Base-by-base conservation (phyloP, 64 coral and sea anemone species). In the Acropora tenuis region DNA sequence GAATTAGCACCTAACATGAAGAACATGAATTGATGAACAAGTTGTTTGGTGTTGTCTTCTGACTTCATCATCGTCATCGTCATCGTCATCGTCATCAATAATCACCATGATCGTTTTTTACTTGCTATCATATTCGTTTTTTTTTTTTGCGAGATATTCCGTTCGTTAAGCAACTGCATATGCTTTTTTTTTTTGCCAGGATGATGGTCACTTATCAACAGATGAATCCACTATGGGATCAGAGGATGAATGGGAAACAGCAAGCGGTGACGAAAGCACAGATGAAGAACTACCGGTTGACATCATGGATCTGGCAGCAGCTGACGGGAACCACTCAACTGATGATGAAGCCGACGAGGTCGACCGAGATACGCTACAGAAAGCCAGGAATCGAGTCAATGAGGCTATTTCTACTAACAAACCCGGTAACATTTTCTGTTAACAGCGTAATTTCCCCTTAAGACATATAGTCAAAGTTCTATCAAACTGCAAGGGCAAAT, bases 161-260 rank as follows among this genome's bases (percentile, higher is more conserved):
- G 69, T 63, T 63, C 60, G 60, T 63, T 7, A 63, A 63, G 16
- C 3, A 7, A 69, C 48, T 72, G 1, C 41, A 18, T 8, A 8
- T 18, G 9, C 41, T 8, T 0, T 66, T 11, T 93, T 47, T 0
- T 76, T 12, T 93, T 55, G 10, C 12, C 8, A 97, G 92, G 95
- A 97, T 30, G 95, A 94, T 74, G 92, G 88, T 53, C 95, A 94
- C 12, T 42, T 71, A 10, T 85, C 82, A 18, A 20, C 63, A 40
- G 82, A 85, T 5, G 82, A 65, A 2, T 85, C 82, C 17, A 85
- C 82, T 18, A 8, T 85, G 8, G 82, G 44, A 8, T 85, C 82
- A 72, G 95, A 97, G 78, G 92, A 94, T 80, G 95, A 94, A 82
- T 97, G 95, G 95, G 95, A 97, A 76, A 97, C 95, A 40, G 92